phyloP scores from a whole-genome alignment of 1,140 invertebrate genomes.

The Zaprionus ornatus region DNA sequence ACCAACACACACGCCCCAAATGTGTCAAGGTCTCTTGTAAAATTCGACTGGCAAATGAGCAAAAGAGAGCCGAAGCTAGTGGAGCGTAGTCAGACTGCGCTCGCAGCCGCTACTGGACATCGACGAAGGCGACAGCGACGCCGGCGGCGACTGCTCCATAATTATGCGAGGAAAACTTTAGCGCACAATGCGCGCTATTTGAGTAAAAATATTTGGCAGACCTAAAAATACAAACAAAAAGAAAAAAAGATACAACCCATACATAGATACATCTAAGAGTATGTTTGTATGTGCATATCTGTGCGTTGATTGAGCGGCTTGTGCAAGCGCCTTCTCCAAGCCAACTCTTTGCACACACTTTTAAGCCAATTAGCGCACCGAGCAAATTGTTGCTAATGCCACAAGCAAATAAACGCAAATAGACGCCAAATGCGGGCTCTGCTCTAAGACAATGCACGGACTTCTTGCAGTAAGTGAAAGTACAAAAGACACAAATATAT shows the following conservation, averaged over 20 bases:
- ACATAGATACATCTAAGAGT: not conserved
- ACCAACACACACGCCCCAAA: constrained; percentile 52
- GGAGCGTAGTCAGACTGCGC: constrained; percentile 44
- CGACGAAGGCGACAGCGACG: constrained; percentile 5
- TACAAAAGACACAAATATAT: not conserved
- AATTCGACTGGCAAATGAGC: constrained; percentile 64
- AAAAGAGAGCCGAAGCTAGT: constrained; percentile 56
- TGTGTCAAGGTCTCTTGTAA: constrained; percentile 79
- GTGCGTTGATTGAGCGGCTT: constrained; percentile 65
- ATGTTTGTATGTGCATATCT: not conserved
- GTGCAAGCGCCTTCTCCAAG: constrained; percentile 53
- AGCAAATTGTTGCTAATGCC: constrained; percentile 62
- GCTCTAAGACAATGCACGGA: constrained; percentile 63
- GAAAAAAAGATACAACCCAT: constrained; percentile 10
- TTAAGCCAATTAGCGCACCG: constrained; percentile 69
- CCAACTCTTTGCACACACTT: constrained; percentile 51
- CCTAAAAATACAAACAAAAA: constrained; percentile 7
- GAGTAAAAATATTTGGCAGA: constrained; percentile 50
- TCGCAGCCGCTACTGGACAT: constrained; percentile 15
- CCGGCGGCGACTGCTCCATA: constrained; percentile 24
- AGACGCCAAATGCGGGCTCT: constrained; percentile 36
- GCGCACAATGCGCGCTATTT: constrained; percentile 70
- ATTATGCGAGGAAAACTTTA: constrained; percentile 68
- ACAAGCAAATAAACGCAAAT: constrained; percentile 59
- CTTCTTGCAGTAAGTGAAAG: constrained; percentile 71